These are phyloP conservation scores for Pseudorasbora parva DNA, from an alignment of 2,113 vertebrate species.

Conservation along the genomic window DNA sequence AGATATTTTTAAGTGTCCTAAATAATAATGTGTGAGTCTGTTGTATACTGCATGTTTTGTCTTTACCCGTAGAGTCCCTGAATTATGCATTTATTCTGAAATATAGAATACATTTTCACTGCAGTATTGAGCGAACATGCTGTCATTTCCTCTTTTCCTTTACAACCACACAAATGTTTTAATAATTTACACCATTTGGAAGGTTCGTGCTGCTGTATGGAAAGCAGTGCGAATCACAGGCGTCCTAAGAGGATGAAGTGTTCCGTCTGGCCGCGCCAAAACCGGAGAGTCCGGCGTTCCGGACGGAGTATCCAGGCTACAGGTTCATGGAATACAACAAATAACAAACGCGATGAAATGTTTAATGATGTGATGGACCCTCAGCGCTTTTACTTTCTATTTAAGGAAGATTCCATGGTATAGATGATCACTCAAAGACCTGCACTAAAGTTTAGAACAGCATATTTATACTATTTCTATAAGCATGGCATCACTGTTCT, in stretches of 20 bases:
- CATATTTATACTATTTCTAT: not conserved
- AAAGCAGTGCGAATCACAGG: not conserved
- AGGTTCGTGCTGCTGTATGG: not conserved
- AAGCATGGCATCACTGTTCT: not conserved
- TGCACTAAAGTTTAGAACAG: not conserved
- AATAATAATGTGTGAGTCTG: too few relatives aligned
- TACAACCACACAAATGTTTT: not conserved
- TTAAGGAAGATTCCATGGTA: not conserved
- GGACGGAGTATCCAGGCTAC: constrained; percentile 5
- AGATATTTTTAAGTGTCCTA: too few relatives aligned
- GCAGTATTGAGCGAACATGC: not conserved
- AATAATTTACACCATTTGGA: constrained; percentile 20
- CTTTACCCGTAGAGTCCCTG: not conserved
- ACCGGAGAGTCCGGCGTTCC: not conserved
- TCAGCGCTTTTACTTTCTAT: not conserved
- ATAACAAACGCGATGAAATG: constrained; percentile 1
- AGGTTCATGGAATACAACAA: constrained; percentile 22
- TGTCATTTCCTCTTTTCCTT: constrained; percentile 4
- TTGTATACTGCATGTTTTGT: too few relatives aligned
- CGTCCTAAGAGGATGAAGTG: not conserved
- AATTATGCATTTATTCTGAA: not conserved
- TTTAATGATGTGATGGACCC: not conserved
- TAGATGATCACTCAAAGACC: not conserved
- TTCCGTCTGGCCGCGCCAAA: not conserved
- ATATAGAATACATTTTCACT: not conserved